phyloP scores from a whole-genome alignment of 2,888 invertebrate species.

The Pyrochroa serraticornis region DNA sequence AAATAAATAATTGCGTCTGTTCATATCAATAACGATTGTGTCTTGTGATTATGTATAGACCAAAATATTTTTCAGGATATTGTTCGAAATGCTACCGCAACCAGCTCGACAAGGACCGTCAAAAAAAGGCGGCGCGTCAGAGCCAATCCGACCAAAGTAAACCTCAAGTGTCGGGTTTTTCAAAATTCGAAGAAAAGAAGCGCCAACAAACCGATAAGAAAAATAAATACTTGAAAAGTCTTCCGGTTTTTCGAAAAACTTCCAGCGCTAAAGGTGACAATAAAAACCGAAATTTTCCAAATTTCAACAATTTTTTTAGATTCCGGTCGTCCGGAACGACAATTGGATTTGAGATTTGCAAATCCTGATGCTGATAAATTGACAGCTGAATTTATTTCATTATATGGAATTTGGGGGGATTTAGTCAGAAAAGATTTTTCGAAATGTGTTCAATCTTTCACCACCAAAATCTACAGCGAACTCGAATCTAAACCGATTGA shows the following conservation, averaged over 20 bases:
- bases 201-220: conserved; percentile 75
- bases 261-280: conserved; percentile 64
- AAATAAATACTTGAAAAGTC: conserved; percentile 71
- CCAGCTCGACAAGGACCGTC: conserved; percentile 68
- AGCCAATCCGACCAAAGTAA: conserved; percentile 47
- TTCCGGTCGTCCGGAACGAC: conserved; percentile 55
- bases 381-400: conserved; percentile 51
- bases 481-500: conserved; percentile 72
- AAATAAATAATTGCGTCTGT: neutral
- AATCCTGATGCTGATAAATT: conserved; percentile 62
- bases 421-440: conserved; percentile 68
- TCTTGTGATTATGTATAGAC: neutral
- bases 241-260: conserved; percentile 76
- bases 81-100: conserved; percentile 96
- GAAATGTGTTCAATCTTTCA: conserved; percentile 71
- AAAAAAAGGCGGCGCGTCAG: conserved; percentile 56
- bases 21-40: neutral
- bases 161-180: conserved; percentile 65
- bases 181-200: conserved; percentile 87
- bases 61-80: conserved; percentile 64
- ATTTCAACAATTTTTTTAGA: conserved; percentile 40
- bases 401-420: conserved; percentile 57
- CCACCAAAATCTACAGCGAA: conserved; percentile 67
- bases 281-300: neutral
- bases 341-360: conserved; percentile 53